Percentiles rank a stretch among this genome's conserved stretches.
Evolutionary conservation across 2,113 vertebrate genomes (phyloP).

Genomic region (Oncorhynchus keta): DNA sequence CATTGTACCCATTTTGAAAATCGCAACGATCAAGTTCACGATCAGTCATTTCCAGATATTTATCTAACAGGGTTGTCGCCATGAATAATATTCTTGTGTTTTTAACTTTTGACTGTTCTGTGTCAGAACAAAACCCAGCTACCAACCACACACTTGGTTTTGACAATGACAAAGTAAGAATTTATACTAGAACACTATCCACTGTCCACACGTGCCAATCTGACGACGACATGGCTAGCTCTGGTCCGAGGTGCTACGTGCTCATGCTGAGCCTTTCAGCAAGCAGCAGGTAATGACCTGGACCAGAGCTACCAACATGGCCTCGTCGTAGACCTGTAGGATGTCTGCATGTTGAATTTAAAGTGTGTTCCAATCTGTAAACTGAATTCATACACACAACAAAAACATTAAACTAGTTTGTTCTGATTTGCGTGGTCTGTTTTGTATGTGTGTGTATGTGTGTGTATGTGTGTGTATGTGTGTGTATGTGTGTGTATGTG

Average conservation of each 20-base stretch:
- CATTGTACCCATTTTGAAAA: neutral
- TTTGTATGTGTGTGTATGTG: too few relatives aligned
- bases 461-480: too few relatives aligned
- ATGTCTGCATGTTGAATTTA: constrained; percentile 66
- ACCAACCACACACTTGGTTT: constrained; percentile 35
- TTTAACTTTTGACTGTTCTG: constrained; percentile 59
- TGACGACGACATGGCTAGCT: neutral
- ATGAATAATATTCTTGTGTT: constrained; percentile 29
- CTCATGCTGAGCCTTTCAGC: too few relatives aligned
- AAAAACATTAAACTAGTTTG: constrained; percentile 64
- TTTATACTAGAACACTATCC: constrained; percentile 38
- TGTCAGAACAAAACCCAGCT: constrained; percentile 62
- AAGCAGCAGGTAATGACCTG: too few relatives aligned
- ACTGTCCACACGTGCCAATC: constrained; percentile 52
- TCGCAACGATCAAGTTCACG: constrained; percentile 6
- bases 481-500: too few relatives aligned
- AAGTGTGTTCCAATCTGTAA: constrained; percentile 58
- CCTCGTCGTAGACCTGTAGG: constrained; percentile 9
- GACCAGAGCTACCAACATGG: neutral
- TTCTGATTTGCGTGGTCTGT: neutral
- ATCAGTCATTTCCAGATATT: neutral
- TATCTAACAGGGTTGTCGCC: constrained; percentile 20
- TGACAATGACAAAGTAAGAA: constrained; percentile 25
- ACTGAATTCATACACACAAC: constrained; percentile 45
- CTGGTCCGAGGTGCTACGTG: neutral